Evolutionary conservation across 2,888 invertebrate species (phyloP), one percentile per base, ranked within the genome.

Genomic region (Sphinx pinastri): DNA sequence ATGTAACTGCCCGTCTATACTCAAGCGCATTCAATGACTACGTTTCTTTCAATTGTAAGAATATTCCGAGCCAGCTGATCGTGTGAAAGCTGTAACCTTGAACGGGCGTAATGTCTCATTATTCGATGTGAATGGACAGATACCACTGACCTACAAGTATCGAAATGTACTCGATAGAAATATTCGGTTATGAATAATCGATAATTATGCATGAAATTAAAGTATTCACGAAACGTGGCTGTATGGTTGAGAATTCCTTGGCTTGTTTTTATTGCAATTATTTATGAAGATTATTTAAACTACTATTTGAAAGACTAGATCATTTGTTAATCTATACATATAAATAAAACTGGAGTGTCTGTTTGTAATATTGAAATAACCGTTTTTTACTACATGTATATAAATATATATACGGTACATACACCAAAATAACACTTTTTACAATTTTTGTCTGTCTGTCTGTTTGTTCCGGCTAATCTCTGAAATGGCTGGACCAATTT

Each of bases 51-150:
- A 45, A 47, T 60, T 68, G 70, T 68, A 72, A 72, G 70, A 73
- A 45, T 54, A 63, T 38, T 69, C 54, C 49, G 49, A 54, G 71
- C 76, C 81, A 86, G 87, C 85, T 85, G 86, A 83, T 84, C 78
- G 78, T 81, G 88, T 87, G 89, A 91, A 91, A 91, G 89, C 87
- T 78, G 70, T 82, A 89, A 88, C 91, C 91, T 91, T 91, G 90
- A 87, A 85, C 81, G 82, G 74, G 78, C 81, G 77, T 75, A 78
- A 76, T 80, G 82, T 80, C 80, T 80, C 77, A 78, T 63, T 63
- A 63, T 79, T 79, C 81, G 73, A 79, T 81, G 86, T 88, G 89
- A 90, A 88, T 87, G 88, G 88, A 79, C 85, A 78, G 79, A 72
- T 73, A 71, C 73, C 72, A 76, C 74, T 83, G 88, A 87, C 90